phyloP scores from a whole-genome alignment of 2,113 vertebrate species.

The Axis porcinus region DNA sequence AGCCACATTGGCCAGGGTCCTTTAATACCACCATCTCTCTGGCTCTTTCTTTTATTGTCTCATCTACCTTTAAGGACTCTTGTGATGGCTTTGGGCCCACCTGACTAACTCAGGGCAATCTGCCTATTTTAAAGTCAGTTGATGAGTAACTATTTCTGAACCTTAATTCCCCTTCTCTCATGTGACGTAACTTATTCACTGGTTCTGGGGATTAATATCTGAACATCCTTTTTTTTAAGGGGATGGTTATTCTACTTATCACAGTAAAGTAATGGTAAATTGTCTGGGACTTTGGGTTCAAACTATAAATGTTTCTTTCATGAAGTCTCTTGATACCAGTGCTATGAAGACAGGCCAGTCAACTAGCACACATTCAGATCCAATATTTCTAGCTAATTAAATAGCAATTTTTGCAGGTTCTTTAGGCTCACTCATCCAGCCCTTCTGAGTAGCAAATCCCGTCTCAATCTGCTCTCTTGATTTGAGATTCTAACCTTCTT shows the following conservation, averaged over 20 bases:
- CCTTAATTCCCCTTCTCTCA: neutral
- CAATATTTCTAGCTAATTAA: neutral
- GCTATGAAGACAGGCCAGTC: neutral
- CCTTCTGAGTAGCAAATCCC: neutral
- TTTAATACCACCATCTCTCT: neutral
- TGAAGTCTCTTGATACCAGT: neutral
- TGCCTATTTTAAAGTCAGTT: neutral
- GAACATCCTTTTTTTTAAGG: neutral
- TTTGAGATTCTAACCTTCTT: neutral
- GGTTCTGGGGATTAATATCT: neutral
- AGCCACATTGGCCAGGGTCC: neutral
- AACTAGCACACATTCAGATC: neutral
- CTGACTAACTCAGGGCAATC: neutral
- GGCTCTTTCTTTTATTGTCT: neutral
- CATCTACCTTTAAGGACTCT: neutral
- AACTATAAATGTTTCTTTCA: neutral
- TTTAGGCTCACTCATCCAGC: neutral
- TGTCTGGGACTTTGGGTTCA: neutral
- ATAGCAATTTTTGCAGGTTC: neutral
- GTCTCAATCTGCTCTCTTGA: neutral
- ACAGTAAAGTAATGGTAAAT: neutral
- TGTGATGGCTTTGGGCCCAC: neutral
- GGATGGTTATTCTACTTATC: neutral
- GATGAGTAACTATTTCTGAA: neutral
- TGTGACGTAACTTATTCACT: neutral